A percentile compares a stretch with the other conserved stretches of the same genome.
phyloP scores from a whole-genome alignment of 2,888 invertebrate genomes.

The Arge pagana region DNA sequence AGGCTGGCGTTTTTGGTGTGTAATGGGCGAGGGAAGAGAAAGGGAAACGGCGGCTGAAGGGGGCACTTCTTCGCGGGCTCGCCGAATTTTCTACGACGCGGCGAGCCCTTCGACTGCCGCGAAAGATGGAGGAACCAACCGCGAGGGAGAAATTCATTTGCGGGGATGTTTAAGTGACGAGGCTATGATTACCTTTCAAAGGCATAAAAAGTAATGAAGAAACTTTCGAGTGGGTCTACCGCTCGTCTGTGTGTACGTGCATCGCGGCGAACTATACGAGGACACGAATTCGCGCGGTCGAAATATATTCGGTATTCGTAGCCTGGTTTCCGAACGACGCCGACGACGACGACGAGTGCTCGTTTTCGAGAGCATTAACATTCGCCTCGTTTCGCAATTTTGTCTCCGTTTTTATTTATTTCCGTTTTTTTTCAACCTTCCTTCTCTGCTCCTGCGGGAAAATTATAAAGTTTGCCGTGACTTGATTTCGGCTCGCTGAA shows the following conservation, averaged over 20 bases:
- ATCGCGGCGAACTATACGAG: not conserved
- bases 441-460: not conserved
- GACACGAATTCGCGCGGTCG: no score
- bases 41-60: no score
- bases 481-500: conserved; percentile 38
- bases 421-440: not conserved
- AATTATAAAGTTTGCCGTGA: conserved; percentile 33
- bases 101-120: not conserved
- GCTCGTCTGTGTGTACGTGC: not conserved
- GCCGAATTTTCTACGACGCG: no score
- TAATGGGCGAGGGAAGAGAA: no score
- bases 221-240: conserved; percentile 15
- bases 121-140: not conserved
- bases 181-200: conserved; percentile 24
- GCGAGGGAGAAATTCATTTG: conserved; percentile 19
- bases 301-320: no score
- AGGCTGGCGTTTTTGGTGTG: no score
- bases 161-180: conserved; percentile 23
- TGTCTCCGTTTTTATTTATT: not conserved
- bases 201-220: conserved; percentile 20
- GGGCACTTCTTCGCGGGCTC: not conserved
- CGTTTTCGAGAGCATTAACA: no score
- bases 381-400: not conserved
- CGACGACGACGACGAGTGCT: no score
- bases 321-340: no score